Conservation (phyloP, 1,140 invertebrate species). For the Aphelenchoides besseyi region DNA sequence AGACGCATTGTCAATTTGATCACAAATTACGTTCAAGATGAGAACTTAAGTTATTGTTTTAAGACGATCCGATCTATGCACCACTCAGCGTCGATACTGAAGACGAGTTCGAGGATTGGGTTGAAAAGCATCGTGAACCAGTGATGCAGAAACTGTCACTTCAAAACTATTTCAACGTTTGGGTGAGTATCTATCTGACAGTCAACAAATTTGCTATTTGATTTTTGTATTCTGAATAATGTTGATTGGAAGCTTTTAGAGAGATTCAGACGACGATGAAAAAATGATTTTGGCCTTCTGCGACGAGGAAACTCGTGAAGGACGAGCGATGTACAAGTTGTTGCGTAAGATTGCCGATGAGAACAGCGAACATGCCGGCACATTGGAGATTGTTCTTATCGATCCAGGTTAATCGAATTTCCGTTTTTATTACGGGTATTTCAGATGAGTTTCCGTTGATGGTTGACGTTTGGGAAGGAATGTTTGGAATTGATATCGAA, state of each 20-base stretch:
- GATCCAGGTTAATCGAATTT: constrained; percentile 50
- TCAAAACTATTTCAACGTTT: constrained; percentile 62
- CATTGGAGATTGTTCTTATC: constrained; percentile 61
- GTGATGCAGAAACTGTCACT: constrained; percentile 61
- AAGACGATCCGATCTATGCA: constrained; percentile 61
- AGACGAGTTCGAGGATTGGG: constrained; percentile 63
- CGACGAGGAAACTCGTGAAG: constrained; percentile 62
- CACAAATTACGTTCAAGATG: too few relatives aligned
- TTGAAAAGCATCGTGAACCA: constrained; percentile 61
- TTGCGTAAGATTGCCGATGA: constrained; percentile 61
- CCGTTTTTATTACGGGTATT: constrained; percentile 21
- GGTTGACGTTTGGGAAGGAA: constrained; percentile 63
- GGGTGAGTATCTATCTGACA: too few relatives aligned
- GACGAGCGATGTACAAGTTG: constrained; percentile 59
- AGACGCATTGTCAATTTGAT: too few relatives aligned
- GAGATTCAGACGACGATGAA: constrained; percentile 61
- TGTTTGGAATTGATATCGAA: constrained; percentile 63
- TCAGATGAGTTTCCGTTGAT: constrained; percentile 62
- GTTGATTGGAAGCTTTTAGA: constrained; percentile 34
- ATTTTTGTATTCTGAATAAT: constrained; percentile 7
- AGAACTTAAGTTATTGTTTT: too few relatives aligned
- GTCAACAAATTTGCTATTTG: not conserved
- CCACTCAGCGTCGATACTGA: constrained; percentile 60
- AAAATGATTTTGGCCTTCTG: constrained; percentile 58
- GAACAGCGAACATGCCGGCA: constrained; percentile 61